Conservation (phyloP, 2,113 vertebrate genomes). For the Cephalophus harveyi region DNA sequence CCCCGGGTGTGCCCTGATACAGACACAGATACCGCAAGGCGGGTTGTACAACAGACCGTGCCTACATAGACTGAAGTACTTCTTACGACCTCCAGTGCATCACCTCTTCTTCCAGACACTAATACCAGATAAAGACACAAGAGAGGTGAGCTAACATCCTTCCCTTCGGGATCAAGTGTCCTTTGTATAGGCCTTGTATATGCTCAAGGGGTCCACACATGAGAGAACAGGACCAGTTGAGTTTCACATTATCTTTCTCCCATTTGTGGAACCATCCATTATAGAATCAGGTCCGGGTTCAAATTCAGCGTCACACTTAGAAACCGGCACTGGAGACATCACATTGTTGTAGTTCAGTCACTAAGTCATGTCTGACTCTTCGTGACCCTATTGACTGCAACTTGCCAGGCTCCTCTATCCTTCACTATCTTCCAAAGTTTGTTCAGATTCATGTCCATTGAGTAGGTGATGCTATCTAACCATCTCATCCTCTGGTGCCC, state of each 20-base stretch:
- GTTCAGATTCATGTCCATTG: neutral
- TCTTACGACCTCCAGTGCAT: slow-evolving; percentile 76
- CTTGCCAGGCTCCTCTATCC: neutral
- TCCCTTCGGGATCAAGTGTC: neutral
- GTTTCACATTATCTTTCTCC: neutral
- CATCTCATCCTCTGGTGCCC: neutral
- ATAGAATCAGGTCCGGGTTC: neutral
- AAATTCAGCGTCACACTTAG: neutral
- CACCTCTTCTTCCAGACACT: slow-evolving; percentile 78
- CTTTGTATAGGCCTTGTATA: neutral
- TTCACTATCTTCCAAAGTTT: neutral
- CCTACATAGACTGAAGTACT: slow-evolving; percentile 79
- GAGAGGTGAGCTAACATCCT: slow-evolving; percentile 73
- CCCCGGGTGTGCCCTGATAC: neutral
- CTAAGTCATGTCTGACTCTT: neutral
- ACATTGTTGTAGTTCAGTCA: neutral
- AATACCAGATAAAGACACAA: slow-evolving; percentile 65
- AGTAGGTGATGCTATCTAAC: neutral
- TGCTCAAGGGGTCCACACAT: neutral
- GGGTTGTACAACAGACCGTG: slow-evolving; percentile 58
- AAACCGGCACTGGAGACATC: neutral
- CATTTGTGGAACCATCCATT: neutral
- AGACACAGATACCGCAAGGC: neutral
- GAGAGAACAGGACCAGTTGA: neutral
- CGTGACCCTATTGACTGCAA: neutral